Evolutionary conservation across 2,888 invertebrate genomes (phyloP), one percentile per base, ranked within the genome.

Genomic region (Caenorhabditis doughertyi): DNA sequence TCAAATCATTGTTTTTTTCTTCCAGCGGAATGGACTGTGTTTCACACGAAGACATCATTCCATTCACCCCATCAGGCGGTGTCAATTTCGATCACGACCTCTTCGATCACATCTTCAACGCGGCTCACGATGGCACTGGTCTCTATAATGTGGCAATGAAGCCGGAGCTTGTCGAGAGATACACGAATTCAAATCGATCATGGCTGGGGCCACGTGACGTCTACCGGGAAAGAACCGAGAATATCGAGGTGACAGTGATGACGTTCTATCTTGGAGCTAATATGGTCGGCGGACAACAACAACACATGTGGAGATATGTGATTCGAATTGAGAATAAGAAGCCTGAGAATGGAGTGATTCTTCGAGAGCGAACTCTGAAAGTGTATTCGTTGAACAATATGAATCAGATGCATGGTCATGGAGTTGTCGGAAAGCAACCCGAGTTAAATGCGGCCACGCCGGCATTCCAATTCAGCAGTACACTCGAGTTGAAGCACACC

Each of bases 11-110:
- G 81, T 27, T 21, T 62, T 51, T 25, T 25, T 82, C 13, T 86
- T 92, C 84, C 70, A 87, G 89, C 60, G 98, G 98, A 0, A 93
- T 99, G 84, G 98, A 99, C 93, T 99, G 98, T 92, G 98, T 98
- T 11, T 96, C 97, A 0, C 99, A 99, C 91, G 97, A 97, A 91
- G 98, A 99, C 93, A 95, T 99, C 86, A 94, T 98, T 88, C 99
- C 99, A 0, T 98, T 97, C 92, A 80, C 95, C 1, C 95, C 96
- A 0, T 95, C 95, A 32, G 97, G 97, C 90, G 94, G 95, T 87
- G 60, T 85, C 16, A 97, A 98, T 0, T 93, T 99, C 71, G 95
- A 96, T 89, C 98, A 99, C 92, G 98, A 98, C 92, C 93, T 98
- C 2, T 98, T 98, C 81, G 85, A 85, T 23, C 85, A 88, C 55